A percentile compares a stretch with the other conserved stretches of the same genome.
Evolutionary conservation across 2,888 invertebrate species (phyloP).

Genomic region (Nomada fabriciana): DNA sequence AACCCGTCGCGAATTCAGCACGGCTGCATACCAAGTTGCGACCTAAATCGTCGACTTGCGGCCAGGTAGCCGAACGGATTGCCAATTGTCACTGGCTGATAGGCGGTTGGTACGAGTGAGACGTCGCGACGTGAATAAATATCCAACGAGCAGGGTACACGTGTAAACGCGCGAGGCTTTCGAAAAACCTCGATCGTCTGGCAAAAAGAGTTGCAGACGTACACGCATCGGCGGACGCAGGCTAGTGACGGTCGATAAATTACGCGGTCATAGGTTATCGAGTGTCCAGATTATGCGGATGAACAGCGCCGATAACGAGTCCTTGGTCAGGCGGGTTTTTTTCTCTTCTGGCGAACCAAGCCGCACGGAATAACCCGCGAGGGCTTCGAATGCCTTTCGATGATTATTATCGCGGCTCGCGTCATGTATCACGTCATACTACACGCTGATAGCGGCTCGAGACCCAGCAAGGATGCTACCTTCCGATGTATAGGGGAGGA

Average conservation of each 20-base stretch:
- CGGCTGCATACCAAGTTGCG: slow-evolving; percentile 43
- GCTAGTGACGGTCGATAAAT: slow-evolving; percentile 64
- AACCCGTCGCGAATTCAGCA: slow-evolving; percentile 72
- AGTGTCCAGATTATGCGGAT: slow-evolving; percentile 64
- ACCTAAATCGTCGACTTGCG: slow-evolving; percentile 51
- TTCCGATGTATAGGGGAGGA: slow-evolving; percentile 40
- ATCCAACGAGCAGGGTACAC: slow-evolving; percentile 33
- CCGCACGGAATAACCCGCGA: slow-evolving; percentile 51
- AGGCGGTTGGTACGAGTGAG: slow-evolving; percentile 19
- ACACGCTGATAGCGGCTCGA: slow-evolving; percentile 67
- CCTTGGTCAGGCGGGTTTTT: slow-evolving; percentile 39
- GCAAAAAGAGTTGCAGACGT: neutral
- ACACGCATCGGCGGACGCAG: neutral
- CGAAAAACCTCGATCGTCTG: neutral
- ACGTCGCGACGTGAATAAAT: slow-evolving; percentile 38
- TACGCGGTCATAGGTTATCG: slow-evolving; percentile 71
- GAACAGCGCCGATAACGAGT: slow-evolving; percentile 62
- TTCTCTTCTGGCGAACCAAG: slow-evolving; percentile 16
- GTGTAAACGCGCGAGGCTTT: slow-evolving; percentile 43
- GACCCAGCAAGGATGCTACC: slow-evolving; percentile 53
- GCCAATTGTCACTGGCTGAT: slow-evolving; percentile 11
- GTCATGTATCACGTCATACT: slow-evolving; percentile 74
- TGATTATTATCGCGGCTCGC: slow-evolving; percentile 70
- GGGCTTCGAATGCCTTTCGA: slow-evolving; percentile 68
- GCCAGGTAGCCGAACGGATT: neutral